Evolutionary conservation across 2,888 invertebrate species (phyloP).

Genomic region (Cyaniris semiargus): DNA sequence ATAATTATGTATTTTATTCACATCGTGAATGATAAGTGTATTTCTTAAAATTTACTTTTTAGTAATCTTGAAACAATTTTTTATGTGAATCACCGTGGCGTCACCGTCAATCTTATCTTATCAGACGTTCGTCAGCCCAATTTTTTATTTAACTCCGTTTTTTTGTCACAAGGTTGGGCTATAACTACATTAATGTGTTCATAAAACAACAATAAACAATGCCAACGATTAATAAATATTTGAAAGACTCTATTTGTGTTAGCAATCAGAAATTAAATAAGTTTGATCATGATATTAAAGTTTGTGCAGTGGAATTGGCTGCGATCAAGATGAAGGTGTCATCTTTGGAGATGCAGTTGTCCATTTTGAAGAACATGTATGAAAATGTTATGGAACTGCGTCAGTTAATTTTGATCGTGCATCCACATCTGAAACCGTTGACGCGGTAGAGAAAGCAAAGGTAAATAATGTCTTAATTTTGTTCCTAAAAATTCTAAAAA

Average conservation of each 20-base stretch:
- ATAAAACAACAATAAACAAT: slow-evolving; percentile 28
- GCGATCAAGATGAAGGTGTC: slow-evolving; percentile 55
- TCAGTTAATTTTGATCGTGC: slow-evolving; percentile 51
- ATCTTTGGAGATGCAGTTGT: slow-evolving; percentile 55
- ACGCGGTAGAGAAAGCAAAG: slow-evolving; percentile 25
- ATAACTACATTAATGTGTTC: not conserved
- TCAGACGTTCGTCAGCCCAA: not conserved
- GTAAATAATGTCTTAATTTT: not conserved
- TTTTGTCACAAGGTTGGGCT: not conserved
- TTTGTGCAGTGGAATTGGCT: slow-evolving; percentile 50
- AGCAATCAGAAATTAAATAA: slow-evolving; percentile 50
- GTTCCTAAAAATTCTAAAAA: not conserved
- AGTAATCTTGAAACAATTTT: no score
- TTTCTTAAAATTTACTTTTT: no score
- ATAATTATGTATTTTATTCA: no score
- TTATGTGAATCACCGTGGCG: not conserved
- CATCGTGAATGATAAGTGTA: no score
- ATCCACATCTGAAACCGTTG: slow-evolving; percentile 51
- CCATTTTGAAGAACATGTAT: slow-evolving; percentile 53
- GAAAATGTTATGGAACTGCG: slow-evolving; percentile 61
- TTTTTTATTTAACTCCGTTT: not conserved
- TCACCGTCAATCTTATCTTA: slow-evolving; percentile 32
- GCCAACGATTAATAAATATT: slow-evolving; percentile 41
- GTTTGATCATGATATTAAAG: slow-evolving; percentile 50
- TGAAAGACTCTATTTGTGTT: slow-evolving; percentile 49